Evolutionary conservation across 1,140 invertebrate genomes (phyloP), one percentile per base, ranked within the genome.

Genomic region (Triops cancriformis): DNA sequence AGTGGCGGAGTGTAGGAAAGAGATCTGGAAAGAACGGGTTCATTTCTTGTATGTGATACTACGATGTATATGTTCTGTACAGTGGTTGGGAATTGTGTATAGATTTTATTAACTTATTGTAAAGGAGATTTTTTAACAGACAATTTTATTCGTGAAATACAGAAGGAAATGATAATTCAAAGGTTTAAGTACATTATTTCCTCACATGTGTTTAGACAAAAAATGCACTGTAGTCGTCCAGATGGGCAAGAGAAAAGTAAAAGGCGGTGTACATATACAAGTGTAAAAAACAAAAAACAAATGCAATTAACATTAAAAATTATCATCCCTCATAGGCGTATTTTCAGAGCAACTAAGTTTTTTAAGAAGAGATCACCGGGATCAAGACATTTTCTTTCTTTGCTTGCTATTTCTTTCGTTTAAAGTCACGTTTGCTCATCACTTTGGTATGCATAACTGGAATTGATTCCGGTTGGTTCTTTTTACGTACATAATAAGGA

Each of bases 301-400:
- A 64, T 7, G 51, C 51, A 23, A 64, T 6, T 64, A 14, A 64
- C 14, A 45, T 6, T 3, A 23, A 23, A n/a, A n/a, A 23, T 18
- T n/a, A n/a, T 64, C 18, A 18, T 64, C 18, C 23, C 23, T 64
- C 23, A n/a, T 64, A n/a, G 23, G 51, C 51, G 51, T 64, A 37
- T 64, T 64, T 64, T 23, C 18, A 18, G 23, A 64, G 18, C 23
- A n/a, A n/a, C 51, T 64, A 64, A 9, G 51, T n/a, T 64, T 64
- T 37, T 23, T 23, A 64, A 64, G 51, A 64, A 64, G 51, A 64
- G 51, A 64, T 64, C 51, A 64, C 51, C 51, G 51, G 51, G 51
- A n/a, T 64, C 51, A 37, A 37, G 31, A 37, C 31, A 37, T 64
- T 64, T 23, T 45, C 23, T 14, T n/a, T 6, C 51, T 23, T 18